phyloP scores from a whole-genome alignment of 1,140 invertebrate species.

The Lasioglossum albipes region DNA sequence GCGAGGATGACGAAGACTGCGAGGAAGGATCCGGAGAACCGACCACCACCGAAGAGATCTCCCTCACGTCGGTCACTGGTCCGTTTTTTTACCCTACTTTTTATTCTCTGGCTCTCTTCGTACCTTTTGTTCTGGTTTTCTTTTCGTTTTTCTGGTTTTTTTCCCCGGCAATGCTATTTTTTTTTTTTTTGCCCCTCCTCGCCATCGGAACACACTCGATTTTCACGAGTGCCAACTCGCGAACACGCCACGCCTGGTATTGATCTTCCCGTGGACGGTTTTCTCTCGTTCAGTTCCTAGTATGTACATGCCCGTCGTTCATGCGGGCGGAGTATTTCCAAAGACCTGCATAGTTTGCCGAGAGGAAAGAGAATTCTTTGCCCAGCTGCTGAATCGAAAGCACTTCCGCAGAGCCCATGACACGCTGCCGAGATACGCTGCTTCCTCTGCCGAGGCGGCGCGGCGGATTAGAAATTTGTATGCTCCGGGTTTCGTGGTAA shows the following conservation, averaged over 20 bases:
- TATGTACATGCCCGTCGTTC: neutral
- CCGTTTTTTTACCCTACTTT: constrained; percentile 46
- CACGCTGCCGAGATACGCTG: no score
- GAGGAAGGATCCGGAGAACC: constrained; percentile 86
- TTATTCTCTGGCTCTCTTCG: neutral
- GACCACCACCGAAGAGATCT: constrained; percentile 83
- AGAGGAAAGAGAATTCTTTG: neutral
- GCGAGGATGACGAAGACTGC: constrained; percentile 90
- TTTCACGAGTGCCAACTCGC: neutral
- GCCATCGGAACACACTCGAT: constrained; percentile 11
- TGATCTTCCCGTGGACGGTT: constrained; percentile 40
- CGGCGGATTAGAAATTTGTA: no score
- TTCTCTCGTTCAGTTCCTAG: constrained; percentile 34
- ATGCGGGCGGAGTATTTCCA: constrained; percentile 12
- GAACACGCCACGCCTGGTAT: constrained; percentile 30
- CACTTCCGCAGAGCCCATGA: no score
- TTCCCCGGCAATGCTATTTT: no score
- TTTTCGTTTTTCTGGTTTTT: no score
- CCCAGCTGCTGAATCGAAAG: neutral
- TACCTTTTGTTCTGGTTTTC: no score
- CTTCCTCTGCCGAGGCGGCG: no score
- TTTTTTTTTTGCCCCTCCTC: no score
- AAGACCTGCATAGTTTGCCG: neutral
- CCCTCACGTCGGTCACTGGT: constrained; percentile 82
- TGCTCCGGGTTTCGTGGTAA: no score